Percentiles rank a stretch among this genome's conserved stretches.
Evolutionary conservation across 2,797 vertebrate genomes (phyloP).

Genomic region (Sebastes wilsoni): DNA sequence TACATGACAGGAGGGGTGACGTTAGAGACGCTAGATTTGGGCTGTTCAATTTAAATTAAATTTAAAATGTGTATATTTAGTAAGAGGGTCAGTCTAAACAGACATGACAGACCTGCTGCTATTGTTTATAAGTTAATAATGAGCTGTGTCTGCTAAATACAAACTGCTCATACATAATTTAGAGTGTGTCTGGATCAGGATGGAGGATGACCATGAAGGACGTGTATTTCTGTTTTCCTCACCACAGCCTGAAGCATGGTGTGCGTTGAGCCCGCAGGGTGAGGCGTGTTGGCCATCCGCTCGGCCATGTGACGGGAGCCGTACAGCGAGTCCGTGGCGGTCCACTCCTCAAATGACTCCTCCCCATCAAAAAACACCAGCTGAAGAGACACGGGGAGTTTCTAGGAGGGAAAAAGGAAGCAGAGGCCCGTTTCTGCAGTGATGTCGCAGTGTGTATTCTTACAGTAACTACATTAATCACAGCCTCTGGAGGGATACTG

Average conservation of each 20-base stretch:
- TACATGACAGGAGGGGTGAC: background rate
- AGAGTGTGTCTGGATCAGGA: background rate
- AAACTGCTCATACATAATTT: slow-evolving; percentile 15
- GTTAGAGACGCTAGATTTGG: background rate
- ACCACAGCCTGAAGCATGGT: slow-evolving; percentile 88
- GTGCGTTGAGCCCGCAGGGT: slow-evolving; percentile 70
- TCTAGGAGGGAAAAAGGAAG: slow-evolving; percentile 51
- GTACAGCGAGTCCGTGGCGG: slow-evolving; percentile 88
- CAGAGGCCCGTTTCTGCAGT: slow-evolving; percentile 30
- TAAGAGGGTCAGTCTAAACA: background rate
- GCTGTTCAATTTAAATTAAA: background rate
- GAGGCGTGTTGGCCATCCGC: slow-evolving; percentile 81
- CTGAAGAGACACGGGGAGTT: slow-evolving; percentile 85
- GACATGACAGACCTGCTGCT: background rate
- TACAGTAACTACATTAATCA: slow-evolving; percentile 42
- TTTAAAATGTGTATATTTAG: background rate
- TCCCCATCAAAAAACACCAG: slow-evolving; percentile 94
- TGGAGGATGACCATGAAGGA: background rate
- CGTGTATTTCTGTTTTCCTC: slow-evolving; percentile 51
- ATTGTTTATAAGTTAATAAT: background rate
- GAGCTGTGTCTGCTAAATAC: background rate
- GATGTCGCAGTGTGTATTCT: slow-evolving; percentile 41
- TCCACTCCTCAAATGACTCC: slow-evolving; percentile 91
- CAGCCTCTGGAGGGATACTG: slow-evolving; percentile 41
- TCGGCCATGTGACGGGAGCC: slow-evolving; percentile 91